Evolutionary conservation across 2,888 invertebrate species (phyloP), one percentile per base, ranked within the genome.

Genomic region (Patella ulyssiponensis): DNA sequence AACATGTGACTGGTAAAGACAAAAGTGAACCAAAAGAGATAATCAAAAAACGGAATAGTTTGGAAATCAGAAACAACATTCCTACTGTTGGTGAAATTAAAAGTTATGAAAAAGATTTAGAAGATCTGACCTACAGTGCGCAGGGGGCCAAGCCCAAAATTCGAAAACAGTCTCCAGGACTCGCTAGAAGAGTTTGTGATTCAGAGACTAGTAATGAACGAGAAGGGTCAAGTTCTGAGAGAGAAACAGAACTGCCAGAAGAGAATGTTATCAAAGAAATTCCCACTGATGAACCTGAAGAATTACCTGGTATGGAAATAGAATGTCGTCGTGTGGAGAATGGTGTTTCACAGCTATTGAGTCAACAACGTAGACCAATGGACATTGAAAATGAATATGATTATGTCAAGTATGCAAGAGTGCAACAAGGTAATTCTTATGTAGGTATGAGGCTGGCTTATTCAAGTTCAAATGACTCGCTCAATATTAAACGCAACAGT

Each of bases 401-500:
- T 78, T 91, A 91, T 86, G 89, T 91, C 9, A 91, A 90, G 79
- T 90, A 90, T 85, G 89, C 90, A 9, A 83, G 90, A 51, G 87
- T 90, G 69, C 91, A 90, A 75, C 87, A 89, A 82, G 94, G 95
- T 56, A 96, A 95, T 92, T 95, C 96, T 83, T 96, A 96, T 86
- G 95, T 95, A 74, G 95, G 95, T 72, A 94, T 95, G 91, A 93
- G 95, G 85, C 92, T 95, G 85, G 95, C 95, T 64, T 91, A 90
- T 83, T 90, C 90, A 58, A 90, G 88, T 81, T 88, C 89, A 53
- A 87, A 87, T 78, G 88, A 88, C 75, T 84, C 83, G 14, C 74
- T 86, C 44, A 87, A 85, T 71, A 79, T 83, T 27, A 87, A 86
- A 71, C 81, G 84, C 33, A 81, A 84, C 69, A 84, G 82, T 75